phyloP scores from a whole-genome alignment of 2,888 invertebrate genomes.

The Andrena bicolor region DNA sequence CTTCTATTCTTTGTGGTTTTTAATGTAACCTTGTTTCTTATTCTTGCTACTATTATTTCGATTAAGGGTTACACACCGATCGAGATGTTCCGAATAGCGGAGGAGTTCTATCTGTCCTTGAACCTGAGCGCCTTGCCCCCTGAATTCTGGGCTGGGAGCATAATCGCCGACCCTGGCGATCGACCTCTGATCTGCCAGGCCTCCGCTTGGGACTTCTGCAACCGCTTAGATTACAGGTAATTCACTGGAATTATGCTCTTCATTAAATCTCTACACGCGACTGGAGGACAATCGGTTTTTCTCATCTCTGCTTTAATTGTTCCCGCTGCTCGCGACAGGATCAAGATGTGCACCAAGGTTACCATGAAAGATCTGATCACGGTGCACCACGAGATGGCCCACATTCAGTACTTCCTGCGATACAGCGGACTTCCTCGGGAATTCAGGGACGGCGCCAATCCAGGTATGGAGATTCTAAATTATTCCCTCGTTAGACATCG shows the following conservation, averaged over 20 bases:
- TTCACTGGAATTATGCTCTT: background rate
- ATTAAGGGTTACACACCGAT: conserved; percentile 92
- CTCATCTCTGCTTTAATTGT: conserved; percentile 2
- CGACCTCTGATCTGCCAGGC: conserved; percentile 94
- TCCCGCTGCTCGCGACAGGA: conserved; percentile 85
- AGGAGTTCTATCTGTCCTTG: conserved; percentile 96
- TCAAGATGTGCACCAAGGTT: conserved; percentile 95
- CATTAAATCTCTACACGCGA: background rate
- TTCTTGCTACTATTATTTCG: background rate
- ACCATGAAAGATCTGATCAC: conserved; percentile 95
- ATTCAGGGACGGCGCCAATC: conserved; percentile 96
- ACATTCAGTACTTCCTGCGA: conserved; percentile 94
- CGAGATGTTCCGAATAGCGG: conserved; percentile 94
- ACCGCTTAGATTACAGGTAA: conserved; percentile 94
- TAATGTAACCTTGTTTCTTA: background rate
- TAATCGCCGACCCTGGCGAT: conserved; percentile 92
- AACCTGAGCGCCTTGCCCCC: conserved; percentile 95
- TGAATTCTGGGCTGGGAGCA: conserved; percentile 95
- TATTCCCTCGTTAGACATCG: background rate
- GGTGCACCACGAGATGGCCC: conserved; percentile 96
- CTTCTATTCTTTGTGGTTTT: no score
- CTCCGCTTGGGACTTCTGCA: conserved; percentile 98
- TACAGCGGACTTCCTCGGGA: conserved; percentile 94
- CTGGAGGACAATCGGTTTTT: background rate
- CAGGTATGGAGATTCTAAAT: conserved; percentile 87